Percentiles rank a stretch among this genome's conserved stretches.
These are phyloP conservation scores for Nannoperca obscura DNA, from an alignment of 2,797 vertebrate genomes.

Conservation along the genomic window DNA sequence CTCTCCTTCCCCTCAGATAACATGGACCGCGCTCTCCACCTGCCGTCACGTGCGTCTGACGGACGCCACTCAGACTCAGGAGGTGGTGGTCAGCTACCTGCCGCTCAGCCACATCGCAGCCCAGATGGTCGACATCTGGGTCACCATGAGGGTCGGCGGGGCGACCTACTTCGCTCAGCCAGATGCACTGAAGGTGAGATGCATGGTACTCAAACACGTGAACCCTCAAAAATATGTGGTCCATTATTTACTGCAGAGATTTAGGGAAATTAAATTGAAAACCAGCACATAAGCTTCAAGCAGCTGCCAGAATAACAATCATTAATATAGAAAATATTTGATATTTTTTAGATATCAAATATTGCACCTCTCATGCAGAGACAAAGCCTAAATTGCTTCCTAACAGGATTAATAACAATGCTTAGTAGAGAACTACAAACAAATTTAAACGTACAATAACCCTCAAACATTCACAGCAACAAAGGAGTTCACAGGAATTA, in stretches of 20 bases:
- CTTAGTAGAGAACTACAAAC: neutral
- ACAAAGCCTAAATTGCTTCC: neutral
- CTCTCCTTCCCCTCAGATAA: constrained; percentile 83
- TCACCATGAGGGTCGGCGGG: constrained; percentile 85
- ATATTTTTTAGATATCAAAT: neutral
- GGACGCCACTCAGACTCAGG: constrained; percentile 74
- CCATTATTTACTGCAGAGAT: neutral
- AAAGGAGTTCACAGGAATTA: neutral
- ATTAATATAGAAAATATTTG: neutral
- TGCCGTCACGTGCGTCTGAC: constrained; percentile 69
- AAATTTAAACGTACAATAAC: neutral
- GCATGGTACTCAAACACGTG: neutral
- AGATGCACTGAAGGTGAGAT: constrained; percentile 92
- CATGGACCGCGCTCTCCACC: constrained; percentile 86
- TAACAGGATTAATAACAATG: neutral
- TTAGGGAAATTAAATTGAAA: neutral
- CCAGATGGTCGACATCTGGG: constrained; percentile 95
- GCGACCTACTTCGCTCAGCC: constrained; percentile 91
- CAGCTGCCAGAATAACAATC: neutral
- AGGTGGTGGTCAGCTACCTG: constrained; percentile 93
- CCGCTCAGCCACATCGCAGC: constrained; percentile 95
- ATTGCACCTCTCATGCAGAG: neutral
- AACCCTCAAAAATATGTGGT: neutral
- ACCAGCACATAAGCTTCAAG: neutral
- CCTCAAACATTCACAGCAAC: neutral